phyloP scores from a whole-genome alignment of 1,140 invertebrate genomes.

The Doryteuthis pealeii region DNA sequence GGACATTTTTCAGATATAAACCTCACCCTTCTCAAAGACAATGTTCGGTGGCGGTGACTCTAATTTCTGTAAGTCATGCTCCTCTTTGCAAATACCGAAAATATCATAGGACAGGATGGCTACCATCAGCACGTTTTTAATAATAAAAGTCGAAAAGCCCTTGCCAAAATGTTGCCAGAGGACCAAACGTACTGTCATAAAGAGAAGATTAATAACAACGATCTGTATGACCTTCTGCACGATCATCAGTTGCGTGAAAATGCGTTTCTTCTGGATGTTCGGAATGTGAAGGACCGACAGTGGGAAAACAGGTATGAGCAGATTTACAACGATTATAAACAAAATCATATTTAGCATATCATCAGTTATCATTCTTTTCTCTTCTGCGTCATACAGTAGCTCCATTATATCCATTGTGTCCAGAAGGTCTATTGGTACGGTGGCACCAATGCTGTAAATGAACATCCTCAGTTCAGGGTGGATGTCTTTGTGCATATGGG shows the following conservation, averaged over 20 bases:
- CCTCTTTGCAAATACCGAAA: neutral
- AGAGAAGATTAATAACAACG: neutral
- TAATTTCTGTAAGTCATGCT: neutral
- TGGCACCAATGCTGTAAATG: neutral
- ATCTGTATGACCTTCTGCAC: neutral
- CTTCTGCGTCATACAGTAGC: neutral
- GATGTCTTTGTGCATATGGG: neutral
- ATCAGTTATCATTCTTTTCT: neutral
- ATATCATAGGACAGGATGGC: neutral
- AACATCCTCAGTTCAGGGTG: neutral
- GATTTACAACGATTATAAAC: neutral
- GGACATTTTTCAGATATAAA: neutral
- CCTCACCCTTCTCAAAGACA: neutral
- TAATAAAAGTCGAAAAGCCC: neutral
- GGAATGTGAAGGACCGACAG: neutral
- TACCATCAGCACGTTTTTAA: neutral
- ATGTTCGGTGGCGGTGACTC: neutral
- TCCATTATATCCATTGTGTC: conserved; percentile 2
- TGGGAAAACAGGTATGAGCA: neutral
- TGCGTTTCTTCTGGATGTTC: neutral
- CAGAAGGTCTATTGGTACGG: neutral
- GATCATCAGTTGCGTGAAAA: neutral
- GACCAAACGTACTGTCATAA: neutral
- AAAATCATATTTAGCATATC: neutral
- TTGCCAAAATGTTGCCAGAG: neutral